phyloP scores from a whole-genome alignment of 2,888 invertebrate genomes.

The Melanostoma mellinum region DNA sequence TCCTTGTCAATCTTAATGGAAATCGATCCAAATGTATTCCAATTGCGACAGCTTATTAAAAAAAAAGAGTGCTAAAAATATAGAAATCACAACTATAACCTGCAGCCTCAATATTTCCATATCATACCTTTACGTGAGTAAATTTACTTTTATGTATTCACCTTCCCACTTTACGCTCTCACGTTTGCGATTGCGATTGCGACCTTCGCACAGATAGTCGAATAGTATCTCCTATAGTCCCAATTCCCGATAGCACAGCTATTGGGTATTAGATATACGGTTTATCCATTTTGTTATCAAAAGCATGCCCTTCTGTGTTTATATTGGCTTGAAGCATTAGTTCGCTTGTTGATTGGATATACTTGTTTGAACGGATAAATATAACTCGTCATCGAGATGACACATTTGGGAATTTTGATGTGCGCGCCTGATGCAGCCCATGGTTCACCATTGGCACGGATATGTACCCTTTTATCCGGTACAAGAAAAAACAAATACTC shows the following conservation, averaged over 20 bases:
- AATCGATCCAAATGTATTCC: conserved; percentile 10
- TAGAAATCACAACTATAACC: neutral
- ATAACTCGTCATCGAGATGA: conserved; percentile 65
- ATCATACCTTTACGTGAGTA: conserved; percentile 21
- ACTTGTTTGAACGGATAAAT: conserved; percentile 61
- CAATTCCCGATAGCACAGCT: conserved; percentile 4
- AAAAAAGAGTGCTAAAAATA: neutral
- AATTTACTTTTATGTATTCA: conserved; percentile 40
- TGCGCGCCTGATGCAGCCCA: conserved; percentile 26
- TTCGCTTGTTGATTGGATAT: conserved; percentile 67
- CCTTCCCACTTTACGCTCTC: conserved; percentile 28
- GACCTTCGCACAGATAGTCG: conserved; percentile 12
- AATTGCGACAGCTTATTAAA: conserved; percentile 44
- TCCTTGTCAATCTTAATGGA: conserved; percentile 42
- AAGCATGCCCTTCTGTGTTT: conserved; percentile 14
- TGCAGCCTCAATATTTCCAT: conserved; percentile 12
- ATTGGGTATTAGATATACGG: neutral
- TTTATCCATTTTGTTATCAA: conserved; percentile 27
- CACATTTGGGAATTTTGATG: conserved; percentile 62
- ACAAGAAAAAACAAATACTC: conserved; percentile 12
- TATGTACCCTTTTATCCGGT: conserved; percentile 31
- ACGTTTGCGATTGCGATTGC: conserved; percentile 2
- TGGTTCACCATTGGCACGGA: conserved; percentile 3
- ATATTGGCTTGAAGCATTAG: conserved; percentile 58
- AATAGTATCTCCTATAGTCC: neutral